A percentile compares a stretch with the other conserved stretches of the same genome.
These are phyloP conservation scores for Sinohyriopsis cumingii DNA, from an alignment of 2,888 invertebrate genomes.

Conservation along the genomic window DNA sequence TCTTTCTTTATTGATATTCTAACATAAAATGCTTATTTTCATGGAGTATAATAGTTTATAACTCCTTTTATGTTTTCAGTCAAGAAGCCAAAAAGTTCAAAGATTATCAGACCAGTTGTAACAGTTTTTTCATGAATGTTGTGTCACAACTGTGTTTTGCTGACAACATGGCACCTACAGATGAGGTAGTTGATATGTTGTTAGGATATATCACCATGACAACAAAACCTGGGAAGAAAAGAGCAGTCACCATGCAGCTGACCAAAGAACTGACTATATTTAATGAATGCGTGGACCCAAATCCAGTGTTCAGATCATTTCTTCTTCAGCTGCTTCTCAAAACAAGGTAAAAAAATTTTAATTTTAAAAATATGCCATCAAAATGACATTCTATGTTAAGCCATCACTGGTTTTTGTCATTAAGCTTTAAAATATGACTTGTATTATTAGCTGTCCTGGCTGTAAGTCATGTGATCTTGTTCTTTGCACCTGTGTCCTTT, in stretches of 20 bases:
- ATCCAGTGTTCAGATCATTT: slow-evolving; percentile 61
- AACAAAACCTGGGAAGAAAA: slow-evolving; percentile 6
- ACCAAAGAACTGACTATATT: slow-evolving; percentile 48
- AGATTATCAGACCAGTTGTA: slow-evolving; percentile 22
- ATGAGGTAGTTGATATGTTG: slow-evolving; percentile 17
- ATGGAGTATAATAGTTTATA: not conserved
- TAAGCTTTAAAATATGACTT: not conserved
- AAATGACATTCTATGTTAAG: not conserved
- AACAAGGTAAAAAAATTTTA: slow-evolving; percentile 33
- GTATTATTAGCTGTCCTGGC: too few relatives aligned
- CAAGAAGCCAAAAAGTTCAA: slow-evolving; percentile 11
- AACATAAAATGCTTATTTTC: not conserved
- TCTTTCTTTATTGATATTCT: not conserved
- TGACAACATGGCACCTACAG: slow-evolving; percentile 17
- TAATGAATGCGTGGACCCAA: slow-evolving; percentile 54
- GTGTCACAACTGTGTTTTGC: slow-evolving; percentile 30
- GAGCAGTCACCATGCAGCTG: not conserved
- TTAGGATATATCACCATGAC: slow-evolving; percentile 16
- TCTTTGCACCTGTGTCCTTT: too few relatives aligned
- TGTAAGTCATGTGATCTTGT: too few relatives aligned
- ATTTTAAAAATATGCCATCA: slow-evolving; percentile 1
- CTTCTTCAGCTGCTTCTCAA: slow-evolving; percentile 56
- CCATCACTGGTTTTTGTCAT: not conserved
- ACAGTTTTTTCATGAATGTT: slow-evolving; percentile 20
- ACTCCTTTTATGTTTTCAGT: slow-evolving; percentile 4